These are phyloP conservation scores for Margarornis squamiger DNA, from an alignment of 2,797 vertebrate species.

Conservation along the genomic window DNA sequence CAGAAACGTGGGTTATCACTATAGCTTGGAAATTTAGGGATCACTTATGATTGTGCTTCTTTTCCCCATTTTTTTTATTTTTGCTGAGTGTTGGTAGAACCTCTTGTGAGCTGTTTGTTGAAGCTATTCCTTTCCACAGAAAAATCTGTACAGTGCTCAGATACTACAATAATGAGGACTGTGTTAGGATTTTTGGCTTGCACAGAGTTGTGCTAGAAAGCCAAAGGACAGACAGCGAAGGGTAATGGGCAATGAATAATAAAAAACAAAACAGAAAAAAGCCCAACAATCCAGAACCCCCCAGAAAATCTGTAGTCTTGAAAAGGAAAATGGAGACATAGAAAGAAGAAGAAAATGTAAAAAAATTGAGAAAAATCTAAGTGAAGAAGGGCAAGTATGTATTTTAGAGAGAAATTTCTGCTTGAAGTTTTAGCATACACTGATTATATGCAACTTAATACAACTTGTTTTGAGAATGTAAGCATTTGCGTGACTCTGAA, in stretches of 20 bases:
- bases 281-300: neutral
- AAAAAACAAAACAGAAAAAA: neutral
- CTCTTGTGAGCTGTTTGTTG: neutral
- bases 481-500: neutral
- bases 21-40: neutral
- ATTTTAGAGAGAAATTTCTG: neutral
- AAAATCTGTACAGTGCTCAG: neutral
- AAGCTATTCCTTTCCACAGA: neutral
- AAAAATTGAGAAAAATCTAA: neutral
- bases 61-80: neutral
- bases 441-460: neutral
- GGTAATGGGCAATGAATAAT: neutral
- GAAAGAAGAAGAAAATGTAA: neutral
- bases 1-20: neutral
- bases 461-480: neutral
- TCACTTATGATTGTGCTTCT: neutral
- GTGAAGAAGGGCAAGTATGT: rapidly evolving
- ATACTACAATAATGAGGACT: neutral
- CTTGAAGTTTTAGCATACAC: neutral
- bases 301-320: neutral
- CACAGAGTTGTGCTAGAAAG: neutral
- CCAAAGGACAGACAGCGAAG: neutral
- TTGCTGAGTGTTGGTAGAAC: neutral
- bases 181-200: neutral
- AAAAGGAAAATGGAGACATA: neutral